Evolutionary conservation across 2,888 invertebrate species (phyloP).

Genomic region (Platycnemis pennipes): DNA sequence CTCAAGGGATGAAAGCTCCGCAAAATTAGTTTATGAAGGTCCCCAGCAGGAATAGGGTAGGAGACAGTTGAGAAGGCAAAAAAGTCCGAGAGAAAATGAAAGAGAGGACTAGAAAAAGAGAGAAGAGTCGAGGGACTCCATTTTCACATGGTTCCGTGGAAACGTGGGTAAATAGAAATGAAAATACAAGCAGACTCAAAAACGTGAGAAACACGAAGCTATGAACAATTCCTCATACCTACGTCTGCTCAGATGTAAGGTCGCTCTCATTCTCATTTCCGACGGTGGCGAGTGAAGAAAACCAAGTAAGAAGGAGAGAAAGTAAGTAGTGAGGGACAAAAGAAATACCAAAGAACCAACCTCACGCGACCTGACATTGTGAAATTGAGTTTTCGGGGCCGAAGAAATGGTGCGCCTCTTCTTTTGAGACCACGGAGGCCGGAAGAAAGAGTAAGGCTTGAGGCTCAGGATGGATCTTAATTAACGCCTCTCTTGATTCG

Average conservation of each 20-base stretch:
- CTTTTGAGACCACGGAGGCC: not conserved
- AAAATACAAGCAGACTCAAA: too few species aligned
- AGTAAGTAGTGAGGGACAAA: too few species aligned
- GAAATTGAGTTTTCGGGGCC: slow-evolving; percentile 32
- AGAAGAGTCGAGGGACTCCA: not conserved
- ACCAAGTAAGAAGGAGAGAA: too few species aligned
- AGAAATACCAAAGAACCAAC: too few species aligned
- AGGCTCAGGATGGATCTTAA: not conserved
- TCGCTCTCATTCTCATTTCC: too few species aligned
- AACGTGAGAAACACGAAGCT: too few species aligned
- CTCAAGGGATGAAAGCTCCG: slow-evolving; percentile 30
- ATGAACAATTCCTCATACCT: too few species aligned
- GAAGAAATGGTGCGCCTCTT: not conserved
- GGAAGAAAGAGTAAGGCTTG: not conserved
- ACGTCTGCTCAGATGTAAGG: too few species aligned
- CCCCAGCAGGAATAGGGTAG: not conserved
- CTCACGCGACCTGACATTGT: not conserved
- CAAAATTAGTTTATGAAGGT: slow-evolving; percentile 49
- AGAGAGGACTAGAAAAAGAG: not conserved
- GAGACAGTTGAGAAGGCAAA: not conserved
- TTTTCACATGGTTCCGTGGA: too few species aligned
- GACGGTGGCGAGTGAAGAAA: too few species aligned
- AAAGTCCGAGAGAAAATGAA: not conserved
- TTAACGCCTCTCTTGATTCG: not conserved
- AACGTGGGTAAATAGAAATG: too few species aligned